Percentiles rank a stretch among this genome's conserved stretches.
phyloP scores from a whole-genome alignment of 2,797 vertebrate species.

The Rhinogobio ventralis region DNA sequence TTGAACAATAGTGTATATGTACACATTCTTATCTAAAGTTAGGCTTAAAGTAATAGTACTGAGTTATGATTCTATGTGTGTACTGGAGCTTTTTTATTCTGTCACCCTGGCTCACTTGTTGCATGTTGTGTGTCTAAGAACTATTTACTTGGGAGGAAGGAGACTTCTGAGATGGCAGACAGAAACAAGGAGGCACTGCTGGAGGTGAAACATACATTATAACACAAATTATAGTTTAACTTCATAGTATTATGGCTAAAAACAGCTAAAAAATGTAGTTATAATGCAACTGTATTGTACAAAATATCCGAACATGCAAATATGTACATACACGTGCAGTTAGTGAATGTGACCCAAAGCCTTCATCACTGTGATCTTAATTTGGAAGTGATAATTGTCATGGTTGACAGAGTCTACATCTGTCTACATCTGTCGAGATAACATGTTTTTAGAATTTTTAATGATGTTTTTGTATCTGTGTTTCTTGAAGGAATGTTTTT shows the following conservation, averaged over 20 bases:
- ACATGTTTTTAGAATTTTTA: neutral
- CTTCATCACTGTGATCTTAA: neutral
- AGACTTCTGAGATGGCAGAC: slow-evolving; percentile 96
- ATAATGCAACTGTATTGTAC: neutral
- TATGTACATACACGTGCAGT: neutral
- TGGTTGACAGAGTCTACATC: neutral
- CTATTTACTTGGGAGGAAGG: slow-evolving; percentile 94
- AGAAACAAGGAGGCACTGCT: slow-evolving; percentile 96
- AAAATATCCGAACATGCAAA: neutral
- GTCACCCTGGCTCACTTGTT: neutral
- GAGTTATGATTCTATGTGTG: neutral
- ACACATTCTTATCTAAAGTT: neutral
- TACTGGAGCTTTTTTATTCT: neutral
- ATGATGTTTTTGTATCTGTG: neutral
- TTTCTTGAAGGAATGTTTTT: slow-evolving; percentile 86
- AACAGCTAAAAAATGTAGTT: neutral
- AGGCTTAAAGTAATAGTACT: neutral
- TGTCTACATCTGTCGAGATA: neutral
- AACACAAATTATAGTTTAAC: neutral
- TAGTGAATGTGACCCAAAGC: neutral
- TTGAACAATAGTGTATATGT: neutral
- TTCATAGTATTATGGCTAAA: neutral
- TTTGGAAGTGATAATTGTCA: neutral
- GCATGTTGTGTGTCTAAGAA: slow-evolving; percentile 78
- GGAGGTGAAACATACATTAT: slow-evolving; percentile 79